Percentiles rank a stretch among this genome's conserved stretches.
Conservation (phyloP, 2,797 vertebrate genomes). For the Hydrolagus colliei region DNA sequence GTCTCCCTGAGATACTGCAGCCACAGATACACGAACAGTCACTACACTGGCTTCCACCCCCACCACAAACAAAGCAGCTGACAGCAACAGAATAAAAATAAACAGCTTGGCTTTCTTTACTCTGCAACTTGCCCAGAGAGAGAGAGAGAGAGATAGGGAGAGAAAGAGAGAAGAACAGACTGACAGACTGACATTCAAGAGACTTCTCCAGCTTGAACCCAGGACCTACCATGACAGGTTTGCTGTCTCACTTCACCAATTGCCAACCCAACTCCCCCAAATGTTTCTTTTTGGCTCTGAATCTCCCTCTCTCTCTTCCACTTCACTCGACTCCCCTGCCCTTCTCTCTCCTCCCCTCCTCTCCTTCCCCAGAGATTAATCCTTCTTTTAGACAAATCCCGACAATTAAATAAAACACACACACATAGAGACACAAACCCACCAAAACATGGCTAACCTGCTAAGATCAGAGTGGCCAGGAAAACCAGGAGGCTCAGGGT, state of each 20-base stretch:
- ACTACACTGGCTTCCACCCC: too few relatives aligned
- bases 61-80: too few relatives aligned
- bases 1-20: too few relatives aligned
- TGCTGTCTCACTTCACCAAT: conserved; percentile 5
- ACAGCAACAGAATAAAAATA: too few relatives aligned
- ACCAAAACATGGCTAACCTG: not conserved
- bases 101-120: too few relatives aligned
- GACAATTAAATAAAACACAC: too few relatives aligned
- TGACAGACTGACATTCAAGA: not conserved
- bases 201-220: not conserved
- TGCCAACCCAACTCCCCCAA: not conserved
- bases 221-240: not conserved
- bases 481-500: not conserved
- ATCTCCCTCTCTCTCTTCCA: not conserved
- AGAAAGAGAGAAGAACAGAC: not conserved
- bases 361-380: too few relatives aligned
- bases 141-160: not conserved
- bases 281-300: not conserved
- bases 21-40: too few relatives aligned
- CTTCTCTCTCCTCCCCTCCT: not conserved
- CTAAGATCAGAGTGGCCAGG: not conserved
- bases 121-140: too few relatives aligned
- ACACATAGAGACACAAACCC: too few relatives aligned
- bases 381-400: too few relatives aligned
- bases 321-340: not conserved